Base-by-base conservation (phyloP, 2,113 vertebrate species). In the Neodontobutis hainanensis region DNA sequence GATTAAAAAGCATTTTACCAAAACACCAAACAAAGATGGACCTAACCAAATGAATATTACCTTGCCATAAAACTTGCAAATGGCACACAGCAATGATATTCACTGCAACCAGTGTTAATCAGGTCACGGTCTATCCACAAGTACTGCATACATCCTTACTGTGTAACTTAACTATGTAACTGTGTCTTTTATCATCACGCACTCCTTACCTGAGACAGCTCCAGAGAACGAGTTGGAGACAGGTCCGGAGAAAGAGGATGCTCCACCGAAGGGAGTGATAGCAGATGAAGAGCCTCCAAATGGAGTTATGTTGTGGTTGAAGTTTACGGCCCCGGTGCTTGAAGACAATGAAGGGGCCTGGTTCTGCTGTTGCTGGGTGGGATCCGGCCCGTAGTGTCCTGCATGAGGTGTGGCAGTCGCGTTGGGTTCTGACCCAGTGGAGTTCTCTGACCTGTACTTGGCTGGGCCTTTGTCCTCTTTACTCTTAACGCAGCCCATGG, bases 401-500 rank as follows among this genome's bases (percentile, higher is more conserved):
- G 88, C 73, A 0, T 94, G 92, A 65, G 92, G 88, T 0, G 92
- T 87, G 69, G 90, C 60, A 65, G 84, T 73, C 67, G 85, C 75
- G 71, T 87, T 85, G 10, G 92, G 87, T 65, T 96, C 95, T 0
- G 87, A 64, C 34, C 3, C 42, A 8, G 91, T 78, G 60, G 91
- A 71, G 58, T 88, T 95, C 57, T 96, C 96, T 11, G 93, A 84
- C 82, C 93, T 92, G 50, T 95, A 96, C 82, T 98, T 93, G 2
- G 91, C 32, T 47, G 94, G 92, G 84, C 93, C 92, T 92, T 97
- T 97, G 89, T 95, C 93, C 87, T 95, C 94, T 88, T 98, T 98
- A 90, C 96, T 98, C 93, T 97, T 96, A 76, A 97, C 92, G 84
- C 96, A 98, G 86, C 96, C 96, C 96, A 98, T 98, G 55, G 85